Conservation (phyloP, 2,113 vertebrate species). For the Stegastes partitus region DNA sequence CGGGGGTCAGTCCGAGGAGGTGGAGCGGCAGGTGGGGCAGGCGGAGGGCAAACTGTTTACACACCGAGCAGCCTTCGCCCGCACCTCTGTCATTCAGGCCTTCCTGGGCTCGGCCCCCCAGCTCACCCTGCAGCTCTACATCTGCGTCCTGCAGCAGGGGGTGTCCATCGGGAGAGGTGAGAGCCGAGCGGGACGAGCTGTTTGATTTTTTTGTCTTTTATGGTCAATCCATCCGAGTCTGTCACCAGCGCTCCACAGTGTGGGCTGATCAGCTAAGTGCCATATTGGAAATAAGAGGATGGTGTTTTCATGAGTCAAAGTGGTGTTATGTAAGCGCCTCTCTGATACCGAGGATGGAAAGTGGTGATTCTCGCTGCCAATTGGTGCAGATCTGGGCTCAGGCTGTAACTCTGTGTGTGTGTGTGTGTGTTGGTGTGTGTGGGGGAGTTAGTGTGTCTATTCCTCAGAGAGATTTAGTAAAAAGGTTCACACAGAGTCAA, state of each 20-base stretch:
- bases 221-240: background rate
- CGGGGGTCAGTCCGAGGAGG: constrained; percentile 90
- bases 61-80: constrained; percentile 94
- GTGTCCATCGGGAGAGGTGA: constrained; percentile 91
- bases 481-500: constrained; percentile 39
- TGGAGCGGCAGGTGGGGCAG: constrained; percentile 96
- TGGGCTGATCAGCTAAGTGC: constrained; percentile 65
- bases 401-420: background rate
- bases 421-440: background rate
- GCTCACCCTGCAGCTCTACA: constrained; percentile 96
- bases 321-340: constrained; percentile 61
- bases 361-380: constrained; percentile 34
- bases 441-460: constrained; percentile 9
- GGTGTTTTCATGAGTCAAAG: constrained; percentile 70
- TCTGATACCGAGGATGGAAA: constrained; percentile 38
- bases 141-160: constrained; percentile 89
- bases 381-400: constrained; percentile 21
- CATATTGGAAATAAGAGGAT: constrained; percentile 59
- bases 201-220: too few relatives aligned
- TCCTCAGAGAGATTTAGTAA: constrained; percentile 41
- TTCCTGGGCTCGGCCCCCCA: constrained; percentile 98
- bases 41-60: constrained; percentile 94
- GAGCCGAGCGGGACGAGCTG: constrained; percentile 44
- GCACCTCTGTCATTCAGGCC: constrained; percentile 96
- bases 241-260: constrained; percentile 20